Conservation (phyloP, 1,140 invertebrate species). For the Choristoneura fumiferana region DNA sequence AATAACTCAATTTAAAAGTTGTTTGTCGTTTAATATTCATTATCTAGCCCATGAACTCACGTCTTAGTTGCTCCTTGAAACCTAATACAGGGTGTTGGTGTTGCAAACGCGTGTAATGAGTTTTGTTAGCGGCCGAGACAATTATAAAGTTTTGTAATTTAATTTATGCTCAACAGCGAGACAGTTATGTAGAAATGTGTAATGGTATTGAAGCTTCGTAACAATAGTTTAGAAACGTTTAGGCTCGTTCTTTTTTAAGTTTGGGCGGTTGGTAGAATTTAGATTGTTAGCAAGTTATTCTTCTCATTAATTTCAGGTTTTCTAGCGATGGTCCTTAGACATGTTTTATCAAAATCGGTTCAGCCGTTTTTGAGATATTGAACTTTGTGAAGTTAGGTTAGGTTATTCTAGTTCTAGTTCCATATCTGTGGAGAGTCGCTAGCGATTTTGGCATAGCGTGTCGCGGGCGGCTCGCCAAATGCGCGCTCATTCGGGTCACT, state of each 20-base stretch:
- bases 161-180: constrained; percentile 51
- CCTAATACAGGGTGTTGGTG: constrained; percentile 19
- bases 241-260: constrained; percentile 23
- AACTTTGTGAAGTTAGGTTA: too few relatives aligned
- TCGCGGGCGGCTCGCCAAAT: constrained; percentile 46
- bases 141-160: constrained; percentile 60
- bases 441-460: constrained; percentile 18
- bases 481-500: constrained; percentile 57
- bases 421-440: too few relatives aligned
- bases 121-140: constrained; percentile 53
- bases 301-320: too few relatives aligned
- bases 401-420: too few relatives aligned
- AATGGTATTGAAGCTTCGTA: constrained; percentile 42
- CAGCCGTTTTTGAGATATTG: too few relatives aligned
- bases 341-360: too few relatives aligned
- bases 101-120: constrained; percentile 38
- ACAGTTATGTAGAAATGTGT: constrained; percentile 33
- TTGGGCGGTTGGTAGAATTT: too few relatives aligned
- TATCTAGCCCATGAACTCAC: background rate
- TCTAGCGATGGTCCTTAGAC: too few relatives aligned
- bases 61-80: constrained; percentile 16
- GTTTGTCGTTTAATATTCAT: too few relatives aligned
- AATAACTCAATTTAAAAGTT: too few relatives aligned
- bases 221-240: constrained; percentile 26
- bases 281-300: too few relatives aligned